phyloP scores from a whole-genome alignment of 2,113 vertebrate genomes.

The Hyla sarda region DNA sequence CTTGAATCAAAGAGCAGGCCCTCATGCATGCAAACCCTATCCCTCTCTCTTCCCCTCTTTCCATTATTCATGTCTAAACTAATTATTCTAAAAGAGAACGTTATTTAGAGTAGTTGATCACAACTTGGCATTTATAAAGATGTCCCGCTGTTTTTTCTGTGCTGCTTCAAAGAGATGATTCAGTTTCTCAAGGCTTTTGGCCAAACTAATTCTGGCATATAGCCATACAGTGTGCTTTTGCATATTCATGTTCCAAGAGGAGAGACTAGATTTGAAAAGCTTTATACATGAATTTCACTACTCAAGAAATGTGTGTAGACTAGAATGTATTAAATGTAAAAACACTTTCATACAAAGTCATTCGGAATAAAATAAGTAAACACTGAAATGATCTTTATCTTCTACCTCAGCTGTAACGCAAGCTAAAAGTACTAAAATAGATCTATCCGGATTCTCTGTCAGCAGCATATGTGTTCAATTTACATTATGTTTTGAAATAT shows the following conservation, averaged over 20 bases:
- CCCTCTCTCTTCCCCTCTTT: conserved; percentile 42
- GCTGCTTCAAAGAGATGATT: conserved; percentile 52
- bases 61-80: conserved; percentile 53
- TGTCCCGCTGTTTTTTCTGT: conserved; percentile 42
- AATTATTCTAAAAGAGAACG: conserved; percentile 50
- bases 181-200: conserved; percentile 49
- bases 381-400: neutral
- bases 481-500: neutral
- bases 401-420: neutral
- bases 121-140: conserved; percentile 53
- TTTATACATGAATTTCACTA: conserved; percentile 26
- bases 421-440: neutral
- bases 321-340: neutral
- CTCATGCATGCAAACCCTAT: conserved; percentile 43
- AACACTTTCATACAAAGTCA: neutral
- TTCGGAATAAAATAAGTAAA: neutral
- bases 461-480: conserved; percentile 4
- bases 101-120: conserved; percentile 52
- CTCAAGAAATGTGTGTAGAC: conserved; percentile 5
- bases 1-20: conserved; percentile 49
- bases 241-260: conserved; percentile 38
- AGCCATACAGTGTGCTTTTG: conserved; percentile 35
- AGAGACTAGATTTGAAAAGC: conserved; percentile 28
- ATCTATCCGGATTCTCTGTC: neutral
- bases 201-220: conserved; percentile 41